Conservation (phyloP, 1,140 invertebrate species). For the Drosophila oshimai region DNA sequence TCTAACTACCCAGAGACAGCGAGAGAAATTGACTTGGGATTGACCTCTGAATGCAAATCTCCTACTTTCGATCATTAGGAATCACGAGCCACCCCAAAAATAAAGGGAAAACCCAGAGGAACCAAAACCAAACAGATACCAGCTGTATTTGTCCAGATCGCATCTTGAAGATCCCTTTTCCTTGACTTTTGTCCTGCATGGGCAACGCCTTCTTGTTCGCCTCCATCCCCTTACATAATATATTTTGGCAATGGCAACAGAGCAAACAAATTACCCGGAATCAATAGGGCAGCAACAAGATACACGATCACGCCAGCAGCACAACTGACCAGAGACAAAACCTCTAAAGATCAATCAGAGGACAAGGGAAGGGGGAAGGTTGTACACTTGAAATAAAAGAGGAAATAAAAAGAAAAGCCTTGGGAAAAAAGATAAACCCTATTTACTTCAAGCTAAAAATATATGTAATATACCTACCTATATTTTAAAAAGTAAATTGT, state of each 20-base stretch:
- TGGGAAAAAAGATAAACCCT: no score
- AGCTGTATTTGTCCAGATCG: conserved; percentile 23
- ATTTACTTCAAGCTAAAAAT: no score
- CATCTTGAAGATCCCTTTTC: conserved; percentile 30
- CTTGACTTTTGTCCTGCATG: conserved; percentile 8
- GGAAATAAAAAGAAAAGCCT: no score
- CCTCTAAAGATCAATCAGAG: conserved; percentile 55
- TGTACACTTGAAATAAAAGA: not conserved
- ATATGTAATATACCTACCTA: no score
- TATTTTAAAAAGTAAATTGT: no score
- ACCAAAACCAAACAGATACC: conserved; percentile 12
- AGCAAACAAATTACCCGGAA: conserved; percentile 25
- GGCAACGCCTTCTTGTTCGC: conserved; percentile 19
- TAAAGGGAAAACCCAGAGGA: not conserved
- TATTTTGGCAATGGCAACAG: conserved; percentile 18
- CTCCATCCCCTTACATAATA: conserved; percentile 21
- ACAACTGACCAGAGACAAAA: conserved; percentile 58
- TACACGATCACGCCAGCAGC: conserved; percentile 66
- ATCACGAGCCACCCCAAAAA: conserved; percentile 25
- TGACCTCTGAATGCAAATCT: conserved; percentile 39
- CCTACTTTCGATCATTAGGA: conserved; percentile 7
- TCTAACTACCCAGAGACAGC: not conserved
- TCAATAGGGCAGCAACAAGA: conserved; percentile 26
- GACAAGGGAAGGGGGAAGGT: not conserved
- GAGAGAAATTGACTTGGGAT: conserved; percentile 22